Base-by-base conservation (phyloP, 2,113 vertebrate species). In the Hippocampus barbouri region DNA sequence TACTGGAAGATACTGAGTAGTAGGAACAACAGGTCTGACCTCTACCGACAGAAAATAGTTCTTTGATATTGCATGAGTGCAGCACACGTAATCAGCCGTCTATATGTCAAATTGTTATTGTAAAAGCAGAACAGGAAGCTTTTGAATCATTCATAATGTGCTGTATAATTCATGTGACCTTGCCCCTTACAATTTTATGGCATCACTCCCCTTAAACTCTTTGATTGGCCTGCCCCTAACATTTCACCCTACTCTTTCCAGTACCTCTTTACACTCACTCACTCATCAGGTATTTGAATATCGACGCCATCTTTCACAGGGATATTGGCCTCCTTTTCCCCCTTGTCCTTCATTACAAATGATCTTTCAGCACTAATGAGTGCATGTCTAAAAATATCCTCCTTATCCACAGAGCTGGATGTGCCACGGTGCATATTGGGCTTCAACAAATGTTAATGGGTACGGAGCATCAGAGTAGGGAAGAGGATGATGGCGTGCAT, bases 381-480 rank as follows among this genome's bases (percentile, higher is more conserved):
- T 77, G 81, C 90, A 79, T 68, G 87, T 87, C 91, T 91, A 92
- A 90, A 91, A 91, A 92, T 92, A 92, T 80, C 79, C 79, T 78
- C 65, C 81, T 74, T 79, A 82, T 86, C 86, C 86, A 82, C 79
- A 81, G 82, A 81, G 74, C 81, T 76, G 76, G 81, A 81, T 86
- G 80, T 89, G 88, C 89, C 82, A 76, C 80, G 63, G 71, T 85
- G 78, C 69, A 53, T 70, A 71, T 71, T 85, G 85, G 82, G 83
- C 84, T 82, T 83, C 73, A 85, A 85, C 87, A 88, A 83, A 89
- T 90, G 87, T 90, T 89, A 90, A 90, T 88, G 85, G 85, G 84
- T 83, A 80, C 70, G 78, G 74, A 84, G 85, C 81, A 85, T 88
- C 83, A 81, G 79, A 88, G 81, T 43, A 43, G 68, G 73, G 77